Conservation (phyloP, 2,113 vertebrate genomes). For the Alouatta palliata region DNA sequence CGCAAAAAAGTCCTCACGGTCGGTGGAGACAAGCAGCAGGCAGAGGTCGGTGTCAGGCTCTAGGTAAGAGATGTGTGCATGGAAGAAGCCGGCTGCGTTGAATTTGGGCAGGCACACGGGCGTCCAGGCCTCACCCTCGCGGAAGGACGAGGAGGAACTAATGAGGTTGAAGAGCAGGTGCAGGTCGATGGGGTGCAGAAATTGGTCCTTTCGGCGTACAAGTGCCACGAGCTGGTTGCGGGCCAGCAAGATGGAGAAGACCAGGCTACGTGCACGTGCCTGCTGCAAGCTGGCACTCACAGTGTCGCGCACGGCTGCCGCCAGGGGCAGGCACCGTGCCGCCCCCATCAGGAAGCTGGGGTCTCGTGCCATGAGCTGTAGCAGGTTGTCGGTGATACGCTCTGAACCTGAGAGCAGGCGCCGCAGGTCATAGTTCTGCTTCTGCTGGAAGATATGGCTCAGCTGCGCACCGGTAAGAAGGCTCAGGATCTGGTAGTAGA, state of each 20-base stretch:
- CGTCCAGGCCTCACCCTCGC: constrained; percentile 98
- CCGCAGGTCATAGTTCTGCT: constrained; percentile 97
- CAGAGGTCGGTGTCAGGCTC: constrained; percentile 93
- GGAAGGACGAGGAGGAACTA: constrained; percentile 95
- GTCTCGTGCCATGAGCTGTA: constrained; percentile 93
- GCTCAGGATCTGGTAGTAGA: constrained; percentile 98
- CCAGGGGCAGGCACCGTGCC: constrained; percentile 93
- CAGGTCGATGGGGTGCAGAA: constrained; percentile 96
- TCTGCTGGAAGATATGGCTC: constrained; percentile 96
- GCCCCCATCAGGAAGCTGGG: constrained; percentile 96
- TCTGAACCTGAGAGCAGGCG: constrained; percentile 95
- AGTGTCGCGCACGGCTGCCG: constrained; percentile 86
- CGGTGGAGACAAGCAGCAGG: constrained; percentile 95
- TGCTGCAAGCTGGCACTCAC: constrained; percentile 94
- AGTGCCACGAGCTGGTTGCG: constrained; percentile 94
- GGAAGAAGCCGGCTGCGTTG: constrained; percentile 95
- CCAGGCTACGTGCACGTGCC: constrained; percentile 93
- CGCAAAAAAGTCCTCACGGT: constrained; percentile 97
- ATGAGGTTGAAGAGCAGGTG: constrained; percentile 98
- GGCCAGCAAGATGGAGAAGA: constrained; percentile 96
- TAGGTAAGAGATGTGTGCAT: constrained; percentile 97
- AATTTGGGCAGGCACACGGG: constrained; percentile 98
- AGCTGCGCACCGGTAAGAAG: constrained; percentile 96
- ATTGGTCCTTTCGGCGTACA: constrained; percentile 96
- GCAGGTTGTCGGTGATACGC: constrained; percentile 95